Conservation (phyloP, 1,140 invertebrate genomes). For the Brachionus rotundiformis region DNA sequence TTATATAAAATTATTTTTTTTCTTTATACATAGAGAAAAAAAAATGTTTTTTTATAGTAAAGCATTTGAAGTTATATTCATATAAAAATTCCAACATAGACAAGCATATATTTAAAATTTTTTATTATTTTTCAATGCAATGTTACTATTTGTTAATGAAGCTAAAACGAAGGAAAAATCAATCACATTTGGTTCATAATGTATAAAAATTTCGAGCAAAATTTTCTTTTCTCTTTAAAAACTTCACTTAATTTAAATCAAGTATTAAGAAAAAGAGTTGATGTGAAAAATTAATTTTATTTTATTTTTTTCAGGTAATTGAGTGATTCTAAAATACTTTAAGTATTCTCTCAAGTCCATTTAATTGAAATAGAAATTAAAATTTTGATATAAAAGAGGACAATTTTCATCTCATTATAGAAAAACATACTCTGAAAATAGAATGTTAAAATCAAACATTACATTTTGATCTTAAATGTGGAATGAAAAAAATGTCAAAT, state of each 20-base stretch:
- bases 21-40: background rate
- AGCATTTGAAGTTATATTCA: background rate
- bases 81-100: background rate
- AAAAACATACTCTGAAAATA: background rate
- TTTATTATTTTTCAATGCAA: background rate
- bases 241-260: background rate
- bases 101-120: background rate
- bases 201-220: background rate
- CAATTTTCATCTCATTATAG: background rate
- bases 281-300: background rate
- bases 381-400: background rate
- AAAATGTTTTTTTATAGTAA: background rate
- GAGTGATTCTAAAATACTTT: too few relatives aligned
- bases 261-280: background rate
- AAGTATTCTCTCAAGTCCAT: too few relatives aligned
- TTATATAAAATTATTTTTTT: background rate
- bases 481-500: too few relatives aligned
- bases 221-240: background rate
- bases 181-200: background rate
- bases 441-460: background rate
- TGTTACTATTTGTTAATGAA: background rate
- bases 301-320: background rate
- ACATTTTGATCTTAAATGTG: background rate
- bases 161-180: background rate
- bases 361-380: too few relatives aligned